Evolutionary conservation across 1,140 invertebrate genomes (phyloP).

Genomic region (Callitettix versicolor): DNA sequence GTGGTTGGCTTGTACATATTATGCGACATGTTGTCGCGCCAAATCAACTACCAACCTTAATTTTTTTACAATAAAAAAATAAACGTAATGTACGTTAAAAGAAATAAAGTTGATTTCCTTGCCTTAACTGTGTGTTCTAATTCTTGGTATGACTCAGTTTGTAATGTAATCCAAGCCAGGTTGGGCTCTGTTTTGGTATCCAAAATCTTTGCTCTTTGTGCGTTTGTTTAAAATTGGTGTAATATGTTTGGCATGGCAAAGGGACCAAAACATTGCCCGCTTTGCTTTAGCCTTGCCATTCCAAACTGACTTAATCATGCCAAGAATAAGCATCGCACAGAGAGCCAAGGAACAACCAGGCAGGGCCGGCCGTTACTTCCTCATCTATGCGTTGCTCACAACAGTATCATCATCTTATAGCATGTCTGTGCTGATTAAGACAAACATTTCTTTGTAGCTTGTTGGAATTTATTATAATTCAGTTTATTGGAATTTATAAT

Average conservation of each 20-base stretch:
- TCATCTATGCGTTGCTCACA: too few relatives aligned
- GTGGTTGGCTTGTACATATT: conserved; percentile 1
- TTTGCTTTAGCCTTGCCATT: conserved; percentile 36
- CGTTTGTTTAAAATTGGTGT: conserved; percentile 35
- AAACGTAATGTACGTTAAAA: background rate
- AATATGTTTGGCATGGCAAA: conserved; percentile 43
- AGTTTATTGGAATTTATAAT: too few relatives aligned
- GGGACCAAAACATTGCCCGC: conserved; percentile 61
- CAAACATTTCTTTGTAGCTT: too few relatives aligned
- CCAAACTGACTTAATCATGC: conserved; percentile 43
- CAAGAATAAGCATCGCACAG: conserved; percentile 47
- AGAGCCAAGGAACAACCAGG: conserved; percentile 27
- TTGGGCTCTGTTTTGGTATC: conserved; percentile 51
- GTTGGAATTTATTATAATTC: too few relatives aligned
- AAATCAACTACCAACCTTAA: conserved; percentile 1
- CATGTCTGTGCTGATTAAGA: too few relatives aligned
- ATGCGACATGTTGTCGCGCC: conserved; percentile 26
- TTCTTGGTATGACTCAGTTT: conserved; percentile 15
- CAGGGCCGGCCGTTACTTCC: conserved; percentile 17
- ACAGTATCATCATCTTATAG: too few relatives aligned
- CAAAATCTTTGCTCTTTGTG: conserved; percentile 43
- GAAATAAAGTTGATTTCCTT: conserved; percentile 25
- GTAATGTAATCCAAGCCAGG: conserved; percentile 29
- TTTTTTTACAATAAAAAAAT: background rate
- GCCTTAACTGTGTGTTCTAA: conserved; percentile 22